Evolutionary conservation across 2,888 invertebrate genomes (phyloP).

Genomic region (Tachina grossa): DNA sequence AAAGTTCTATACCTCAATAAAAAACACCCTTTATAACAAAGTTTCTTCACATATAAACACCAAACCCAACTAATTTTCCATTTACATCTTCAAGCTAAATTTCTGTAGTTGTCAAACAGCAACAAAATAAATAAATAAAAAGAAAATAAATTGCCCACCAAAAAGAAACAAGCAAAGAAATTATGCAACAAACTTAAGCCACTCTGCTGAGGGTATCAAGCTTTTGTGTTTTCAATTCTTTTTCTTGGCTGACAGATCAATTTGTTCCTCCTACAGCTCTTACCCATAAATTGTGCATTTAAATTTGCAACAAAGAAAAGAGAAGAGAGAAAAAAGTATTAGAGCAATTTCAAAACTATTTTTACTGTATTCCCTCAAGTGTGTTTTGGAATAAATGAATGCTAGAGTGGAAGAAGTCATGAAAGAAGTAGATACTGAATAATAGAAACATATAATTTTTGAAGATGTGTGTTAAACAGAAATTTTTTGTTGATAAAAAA

Average conservation of each 20-base stretch:
- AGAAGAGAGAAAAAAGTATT: neutral
- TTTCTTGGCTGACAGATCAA: constrained; percentile 53
- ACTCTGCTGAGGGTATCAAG: constrained; percentile 10
- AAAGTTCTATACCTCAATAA: too few species aligned
- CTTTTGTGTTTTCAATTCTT: neutral
- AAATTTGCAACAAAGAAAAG: constrained; percentile 28
- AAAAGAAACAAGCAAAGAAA: neutral
- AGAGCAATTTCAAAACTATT: constrained; percentile 11
- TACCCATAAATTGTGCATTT: constrained; percentile 1
- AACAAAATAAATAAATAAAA: neutral
- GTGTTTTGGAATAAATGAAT: neutral
- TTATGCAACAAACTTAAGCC: neutral
- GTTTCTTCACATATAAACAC: too few species aligned
- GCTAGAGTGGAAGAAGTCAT: neutral
- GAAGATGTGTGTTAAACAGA: neutral
- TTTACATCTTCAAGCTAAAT: neutral
- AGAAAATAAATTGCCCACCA: constrained; percentile 51
- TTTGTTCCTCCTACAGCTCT: constrained; percentile 42
- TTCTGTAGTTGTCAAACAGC: neutral
- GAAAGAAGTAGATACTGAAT: neutral
- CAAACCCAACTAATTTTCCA: too few species aligned
- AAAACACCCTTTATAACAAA: too few species aligned
- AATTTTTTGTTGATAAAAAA: too few species aligned
- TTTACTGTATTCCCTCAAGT: constrained; percentile 26
- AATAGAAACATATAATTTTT: neutral